These are phyloP conservation scores for Centropristis striata DNA, from an alignment of 2,113 vertebrate species.

Conservation along the genomic window DNA sequence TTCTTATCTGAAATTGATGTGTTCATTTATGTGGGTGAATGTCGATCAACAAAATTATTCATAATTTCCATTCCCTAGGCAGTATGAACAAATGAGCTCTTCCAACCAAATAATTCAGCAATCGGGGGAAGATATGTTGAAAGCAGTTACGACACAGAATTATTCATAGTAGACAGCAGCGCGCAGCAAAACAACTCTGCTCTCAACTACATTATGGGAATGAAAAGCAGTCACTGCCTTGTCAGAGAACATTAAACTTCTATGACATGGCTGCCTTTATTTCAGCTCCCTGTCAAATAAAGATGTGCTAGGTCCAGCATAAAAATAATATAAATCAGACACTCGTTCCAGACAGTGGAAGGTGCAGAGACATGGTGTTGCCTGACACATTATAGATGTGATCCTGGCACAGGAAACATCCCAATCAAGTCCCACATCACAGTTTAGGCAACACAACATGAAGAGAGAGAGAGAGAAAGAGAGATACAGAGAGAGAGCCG, in stretches of 20 bases:
- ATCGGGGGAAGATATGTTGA: slow-evolving; percentile 43
- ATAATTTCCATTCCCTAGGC: slow-evolving; percentile 53
- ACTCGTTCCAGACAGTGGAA: slow-evolving; percentile 29
- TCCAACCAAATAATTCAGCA: slow-evolving; percentile 71
- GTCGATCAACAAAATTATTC: slow-evolving; percentile 65
- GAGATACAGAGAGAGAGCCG: neutral
- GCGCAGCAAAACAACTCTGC: slow-evolving; percentile 43
- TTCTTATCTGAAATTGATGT: slow-evolving; percentile 42
- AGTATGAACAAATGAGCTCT: slow-evolving; percentile 65
- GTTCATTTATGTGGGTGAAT: slow-evolving; percentile 54
- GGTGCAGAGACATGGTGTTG: slow-evolving; percentile 29
- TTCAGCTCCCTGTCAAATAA: slow-evolving; percentile 70
- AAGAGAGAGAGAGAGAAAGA: neutral
- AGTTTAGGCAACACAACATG: slow-evolving; percentile 31
- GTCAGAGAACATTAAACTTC: slow-evolving; percentile 66
- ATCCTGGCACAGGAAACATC: slow-evolving; percentile 35
- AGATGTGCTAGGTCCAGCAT: slow-evolving; percentile 38
- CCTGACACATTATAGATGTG: slow-evolving; percentile 44
- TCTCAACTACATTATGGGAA: slow-evolving; percentile 63
- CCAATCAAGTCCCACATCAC: slow-evolving; percentile 21
- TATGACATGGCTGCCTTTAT: slow-evolving; percentile 56
- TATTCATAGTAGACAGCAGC: slow-evolving; percentile 67
- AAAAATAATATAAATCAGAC: slow-evolving; percentile 57
- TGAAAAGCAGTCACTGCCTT: slow-evolving; percentile 63
- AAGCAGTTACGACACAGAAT: slow-evolving; percentile 59